Base-by-base conservation (phyloP, 2,113 vertebrate genomes). In the Chaetodon trifascialis region DNA sequence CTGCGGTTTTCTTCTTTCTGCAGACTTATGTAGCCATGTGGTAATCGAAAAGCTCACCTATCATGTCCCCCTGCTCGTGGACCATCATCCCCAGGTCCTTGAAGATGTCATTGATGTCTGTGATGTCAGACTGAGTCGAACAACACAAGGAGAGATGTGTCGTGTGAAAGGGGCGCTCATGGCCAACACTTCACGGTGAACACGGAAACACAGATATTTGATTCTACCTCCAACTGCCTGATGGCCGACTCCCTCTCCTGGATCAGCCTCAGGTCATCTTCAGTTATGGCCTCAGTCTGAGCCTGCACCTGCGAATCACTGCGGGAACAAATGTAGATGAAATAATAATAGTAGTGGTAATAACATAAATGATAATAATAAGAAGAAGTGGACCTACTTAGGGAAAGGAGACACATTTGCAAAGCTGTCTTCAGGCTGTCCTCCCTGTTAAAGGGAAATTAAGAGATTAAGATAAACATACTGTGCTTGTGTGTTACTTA, bases 11-110 rank as follows among this genome's bases (percentile, higher is more conserved):
- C 40, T 7, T 7, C 40, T 4, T 46, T 46, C 11, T 46, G 8
- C 44, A 46, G 44, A 46, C 11, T 46, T 46, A 3, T 10, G 44
- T 10, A 46, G 44, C 44, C 11, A 11, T 11, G 44, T 46, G 44
- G 30, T 30, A 30, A 30, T 30, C 30, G 30, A 17, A 6, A 63
- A 2, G 14, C 97, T 97, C 96, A 99, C 98, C 98, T 88, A 99
- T 98, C 89, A 99, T 89, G 88, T 99, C 98, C 76, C 98, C 98
- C 91, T 99, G 98, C 62, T 99, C 98, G 30, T 99, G 98, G 85
- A 99, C 97, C 98, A 99, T 98, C 96, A 98, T 94, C 51, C 97
- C 98, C 92, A 99, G 92, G 88, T 99, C 97, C 95, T 98, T 99
- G 94, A 99, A 99, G 93, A 99, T 99, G 95, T 98, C 97, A 78